A percentile compares a stretch with the other conserved stretches of the same genome.
Conservation (phyloP, 2,797 vertebrate species). For the Borostomias antarcticus region DNA sequence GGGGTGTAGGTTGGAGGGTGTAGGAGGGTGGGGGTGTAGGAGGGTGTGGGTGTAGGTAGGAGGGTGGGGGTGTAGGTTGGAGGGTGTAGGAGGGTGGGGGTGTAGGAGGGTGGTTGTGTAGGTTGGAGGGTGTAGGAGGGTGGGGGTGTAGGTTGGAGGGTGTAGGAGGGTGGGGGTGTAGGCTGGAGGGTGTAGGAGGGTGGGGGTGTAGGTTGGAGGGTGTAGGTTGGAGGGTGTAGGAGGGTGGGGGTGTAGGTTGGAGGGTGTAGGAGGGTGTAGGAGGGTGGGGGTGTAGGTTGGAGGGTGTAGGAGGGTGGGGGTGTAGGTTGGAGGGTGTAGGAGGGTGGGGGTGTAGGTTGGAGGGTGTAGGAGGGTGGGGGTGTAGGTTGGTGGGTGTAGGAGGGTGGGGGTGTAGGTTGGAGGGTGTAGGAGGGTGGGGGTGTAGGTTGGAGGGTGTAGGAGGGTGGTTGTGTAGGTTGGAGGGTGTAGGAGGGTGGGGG, state of each 20-base stretch:
- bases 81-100: too few species aligned
- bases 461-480: too few species aligned
- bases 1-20: neutral
- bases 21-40: neutral
- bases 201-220: neutral
- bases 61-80: conserved; percentile 6
- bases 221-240: too few species aligned
- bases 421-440: too few species aligned
- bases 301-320: too few species aligned
- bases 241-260: neutral
- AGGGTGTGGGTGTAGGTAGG: neutral
- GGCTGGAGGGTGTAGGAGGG: too few species aligned
- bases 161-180: too few species aligned
- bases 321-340: too few species aligned
- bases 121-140: too few species aligned
- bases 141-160: neutral
- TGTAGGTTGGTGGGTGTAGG: too few species aligned
- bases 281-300: neutral
- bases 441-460: neutral
- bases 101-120: neutral
- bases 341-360: neutral
- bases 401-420: too few species aligned
- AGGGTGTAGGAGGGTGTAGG: neutral
- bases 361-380: neutral
- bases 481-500: neutral